Conservation (phyloP, 2,888 invertebrate species). For the Apotomis capreana region DNA sequence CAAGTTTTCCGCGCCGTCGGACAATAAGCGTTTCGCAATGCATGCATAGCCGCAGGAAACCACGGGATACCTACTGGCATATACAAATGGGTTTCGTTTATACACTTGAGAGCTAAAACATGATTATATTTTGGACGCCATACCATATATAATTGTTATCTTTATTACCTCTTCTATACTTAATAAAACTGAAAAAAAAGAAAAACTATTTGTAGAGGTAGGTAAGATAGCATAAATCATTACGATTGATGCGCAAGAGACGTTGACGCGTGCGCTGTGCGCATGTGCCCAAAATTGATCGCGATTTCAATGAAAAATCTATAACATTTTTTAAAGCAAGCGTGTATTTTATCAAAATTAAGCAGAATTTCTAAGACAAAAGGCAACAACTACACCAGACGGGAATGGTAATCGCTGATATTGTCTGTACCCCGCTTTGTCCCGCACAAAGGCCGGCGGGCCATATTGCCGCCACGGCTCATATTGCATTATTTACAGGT, state of each 20-base stretch:
- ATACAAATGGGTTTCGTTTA: too few species aligned
- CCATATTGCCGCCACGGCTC: constrained; percentile 57
- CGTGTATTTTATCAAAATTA: background rate
- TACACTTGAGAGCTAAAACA: too few species aligned
- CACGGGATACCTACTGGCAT: too few species aligned
- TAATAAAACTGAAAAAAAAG: background rate
- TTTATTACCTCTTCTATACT: background rate
- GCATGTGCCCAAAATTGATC: background rate
- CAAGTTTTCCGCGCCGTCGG: background rate
- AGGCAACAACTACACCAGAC: constrained; percentile 4
- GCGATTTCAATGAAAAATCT: background rate
- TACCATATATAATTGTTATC: too few species aligned
- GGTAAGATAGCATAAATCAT: too few species aligned
- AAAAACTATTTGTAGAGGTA: background rate
- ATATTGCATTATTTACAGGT: constrained; percentile 78
- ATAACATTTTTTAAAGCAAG: background rate
- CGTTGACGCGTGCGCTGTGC: background rate
- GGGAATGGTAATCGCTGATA: constrained; percentile 6
- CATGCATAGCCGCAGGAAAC: too few species aligned
- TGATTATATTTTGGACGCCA: too few species aligned
- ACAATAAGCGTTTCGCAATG: background rate
- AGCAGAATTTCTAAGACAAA: constrained; percentile 1
- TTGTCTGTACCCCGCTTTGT: constrained; percentile 15
- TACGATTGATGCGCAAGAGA: background rate
- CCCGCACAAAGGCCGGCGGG: constrained; percentile 29